Evolutionary conservation across 2,113 vertebrate genomes (phyloP).

Genomic region (Barbus barbus): DNA sequence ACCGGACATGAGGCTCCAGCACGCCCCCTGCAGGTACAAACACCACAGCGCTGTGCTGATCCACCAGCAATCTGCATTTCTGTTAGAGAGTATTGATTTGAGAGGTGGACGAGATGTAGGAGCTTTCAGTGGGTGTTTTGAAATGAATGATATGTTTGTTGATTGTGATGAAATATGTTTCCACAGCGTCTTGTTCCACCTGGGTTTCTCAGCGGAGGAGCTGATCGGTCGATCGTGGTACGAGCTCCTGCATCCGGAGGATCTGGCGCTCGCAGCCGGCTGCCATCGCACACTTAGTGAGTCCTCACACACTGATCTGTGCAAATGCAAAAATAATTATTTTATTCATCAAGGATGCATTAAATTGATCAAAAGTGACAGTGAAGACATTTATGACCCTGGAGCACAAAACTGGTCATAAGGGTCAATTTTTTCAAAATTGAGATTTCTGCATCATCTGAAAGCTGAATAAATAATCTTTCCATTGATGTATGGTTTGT

Average conservation of each 20-base stretch:
- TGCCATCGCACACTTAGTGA: conserved; percentile 78
- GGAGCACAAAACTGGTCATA: too few relatives aligned
- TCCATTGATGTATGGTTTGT: too few relatives aligned
- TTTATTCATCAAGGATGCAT: conserved; percentile 1
- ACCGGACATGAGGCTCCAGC: conserved; percentile 77
- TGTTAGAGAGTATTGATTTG: too few relatives aligned
- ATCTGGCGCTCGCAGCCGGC: conserved; percentile 63
- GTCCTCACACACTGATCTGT: conserved; percentile 2
- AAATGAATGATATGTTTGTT: neutral
- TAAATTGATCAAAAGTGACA: neutral
- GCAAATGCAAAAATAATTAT: too few relatives aligned
- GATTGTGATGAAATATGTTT: neutral
- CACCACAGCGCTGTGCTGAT: too few relatives aligned
- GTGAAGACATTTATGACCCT: neutral
- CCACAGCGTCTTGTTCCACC: conserved; percentile 73
- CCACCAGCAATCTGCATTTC: too few relatives aligned
- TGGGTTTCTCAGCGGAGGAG: conserved; percentile 77
- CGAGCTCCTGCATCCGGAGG: conserved; percentile 80
- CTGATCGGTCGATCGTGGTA: conserved; percentile 83
- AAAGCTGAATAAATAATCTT: too few relatives aligned
- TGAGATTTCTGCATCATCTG: too few relatives aligned
- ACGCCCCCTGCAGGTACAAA: conserved; percentile 69
- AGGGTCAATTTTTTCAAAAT: too few relatives aligned
- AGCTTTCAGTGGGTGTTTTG: too few relatives aligned
- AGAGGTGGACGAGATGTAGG: too few relatives aligned